phyloP scores from a whole-genome alignment of 2,888 invertebrate genomes.

The Campoplex nolae region DNA sequence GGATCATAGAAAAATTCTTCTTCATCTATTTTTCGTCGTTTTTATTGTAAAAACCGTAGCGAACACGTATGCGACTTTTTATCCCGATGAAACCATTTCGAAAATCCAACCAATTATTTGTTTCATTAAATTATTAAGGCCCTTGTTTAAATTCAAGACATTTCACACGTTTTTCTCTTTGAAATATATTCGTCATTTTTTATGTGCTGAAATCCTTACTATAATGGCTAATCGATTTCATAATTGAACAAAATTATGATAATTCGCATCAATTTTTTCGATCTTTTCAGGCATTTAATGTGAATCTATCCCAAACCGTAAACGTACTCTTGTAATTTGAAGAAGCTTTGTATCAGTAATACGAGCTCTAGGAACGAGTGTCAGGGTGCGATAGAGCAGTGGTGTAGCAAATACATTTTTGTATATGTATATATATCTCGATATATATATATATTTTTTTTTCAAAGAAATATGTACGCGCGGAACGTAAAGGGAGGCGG shows the following conservation, averaged over 20 bases:
- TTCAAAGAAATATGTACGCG: not conserved
- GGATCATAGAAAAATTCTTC: too few relatives aligned
- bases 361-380: slow-evolving; percentile 67
- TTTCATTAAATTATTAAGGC: too few relatives aligned
- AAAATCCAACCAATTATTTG: not conserved
- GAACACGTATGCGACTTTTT: too few relatives aligned
- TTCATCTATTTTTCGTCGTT: too few relatives aligned
- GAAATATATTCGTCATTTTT: too few relatives aligned
- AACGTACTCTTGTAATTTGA: slow-evolving; percentile 70
- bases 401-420: not conserved
- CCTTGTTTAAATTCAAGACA: not conserved
- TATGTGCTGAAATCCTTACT: not conserved
- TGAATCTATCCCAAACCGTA: not conserved
- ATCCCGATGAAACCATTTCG: too few relatives aligned
- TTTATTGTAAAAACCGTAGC: too few relatives aligned
- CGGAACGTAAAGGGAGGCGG: not conserved
- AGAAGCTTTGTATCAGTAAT: slow-evolving; percentile 73
- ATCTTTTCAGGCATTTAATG: not conserved
- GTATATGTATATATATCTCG: not conserved
- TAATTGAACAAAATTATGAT: not conserved
- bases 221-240: not conserved
- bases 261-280: not conserved
- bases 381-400: slow-evolving; percentile 29
- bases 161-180: not conserved
- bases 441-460: not conserved